Conservation (phyloP, 2,888 invertebrate species). For the Drosophila kambysellisi region DNA sequence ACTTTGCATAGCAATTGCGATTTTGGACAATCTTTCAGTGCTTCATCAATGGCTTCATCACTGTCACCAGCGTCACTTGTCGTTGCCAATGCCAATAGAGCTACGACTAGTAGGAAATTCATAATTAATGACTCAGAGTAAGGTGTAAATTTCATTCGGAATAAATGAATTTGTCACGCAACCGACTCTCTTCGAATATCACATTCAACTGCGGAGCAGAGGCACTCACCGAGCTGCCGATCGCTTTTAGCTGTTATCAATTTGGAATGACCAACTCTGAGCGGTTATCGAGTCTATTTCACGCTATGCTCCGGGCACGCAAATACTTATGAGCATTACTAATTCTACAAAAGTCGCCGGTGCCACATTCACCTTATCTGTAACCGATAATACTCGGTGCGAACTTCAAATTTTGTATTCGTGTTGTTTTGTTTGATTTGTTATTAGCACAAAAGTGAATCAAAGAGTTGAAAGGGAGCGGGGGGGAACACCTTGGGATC, state of each 20-base stretch:
- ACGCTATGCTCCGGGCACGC: background rate
- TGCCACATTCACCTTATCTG: constrained; percentile 26
- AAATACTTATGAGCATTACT: constrained; percentile 24
- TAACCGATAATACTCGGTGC: constrained; percentile 35
- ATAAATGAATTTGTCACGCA: constrained; percentile 25
- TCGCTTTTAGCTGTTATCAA: constrained; percentile 42
- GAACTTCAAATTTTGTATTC: constrained; percentile 31
- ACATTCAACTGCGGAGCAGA: constrained; percentile 38
- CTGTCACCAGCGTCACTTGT: background rate
- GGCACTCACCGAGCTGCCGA: constrained; percentile 14
- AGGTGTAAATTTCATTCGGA: constrained; percentile 8
- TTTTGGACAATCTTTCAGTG: constrained; percentile 18
- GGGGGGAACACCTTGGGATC: background rate
- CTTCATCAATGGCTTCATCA: constrained; percentile 2
- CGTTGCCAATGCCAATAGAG: constrained; percentile 37
- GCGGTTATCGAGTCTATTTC: constrained; percentile 47
- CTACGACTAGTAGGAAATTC: constrained; percentile 22
- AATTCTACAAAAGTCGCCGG: constrained; percentile 41
- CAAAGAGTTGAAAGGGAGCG: background rate
- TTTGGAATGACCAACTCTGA: constrained; percentile 22
- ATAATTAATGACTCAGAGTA: constrained; percentile 60
- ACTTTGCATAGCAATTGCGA: constrained; percentile 24
- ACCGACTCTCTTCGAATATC: constrained; percentile 44
- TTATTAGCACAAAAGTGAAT: constrained; percentile 46
- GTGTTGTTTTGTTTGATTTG: constrained; percentile 47